phyloP scores from a whole-genome alignment of 2,797 vertebrate species.

The Acrossocheilus wenchowensis region DNA sequence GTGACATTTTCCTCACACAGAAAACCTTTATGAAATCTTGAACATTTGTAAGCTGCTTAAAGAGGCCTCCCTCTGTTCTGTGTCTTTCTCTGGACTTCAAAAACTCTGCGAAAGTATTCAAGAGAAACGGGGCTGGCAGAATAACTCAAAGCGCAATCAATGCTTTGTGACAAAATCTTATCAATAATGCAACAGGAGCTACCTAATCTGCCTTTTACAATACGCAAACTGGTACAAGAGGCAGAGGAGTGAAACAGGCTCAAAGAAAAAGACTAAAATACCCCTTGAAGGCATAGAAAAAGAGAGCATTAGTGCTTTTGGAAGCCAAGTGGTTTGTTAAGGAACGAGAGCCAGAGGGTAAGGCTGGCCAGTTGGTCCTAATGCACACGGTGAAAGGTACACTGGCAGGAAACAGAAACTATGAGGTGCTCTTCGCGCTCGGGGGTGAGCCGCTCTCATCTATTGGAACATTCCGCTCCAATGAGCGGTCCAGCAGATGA shows the following conservation, averaged over 20 bases:
- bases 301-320: slow-evolving; percentile 24
- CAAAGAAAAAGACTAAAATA: slow-evolving; percentile 25
- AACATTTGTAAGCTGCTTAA: slow-evolving; percentile 58
- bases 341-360: slow-evolving; percentile 15
- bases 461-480: slow-evolving; percentile 51
- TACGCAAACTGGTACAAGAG: slow-evolving; percentile 26
- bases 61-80: slow-evolving; percentile 20
- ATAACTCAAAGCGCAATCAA: slow-evolving; percentile 50
- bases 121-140: slow-evolving; percentile 51
- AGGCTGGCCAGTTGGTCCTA: slow-evolving; percentile 14
- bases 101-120: slow-evolving; percentile 47
- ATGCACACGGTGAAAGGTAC: slow-evolving; percentile 46
- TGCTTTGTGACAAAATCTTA: slow-evolving; percentile 56
- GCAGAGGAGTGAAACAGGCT: slow-evolving; percentile 31
- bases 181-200: slow-evolving; percentile 57
- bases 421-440: neutral
- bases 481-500: slow-evolving; percentile 32
- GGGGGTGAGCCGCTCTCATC: slow-evolving; percentile 9
- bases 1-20: slow-evolving; percentile 22
- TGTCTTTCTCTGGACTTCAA: slow-evolving; percentile 11
- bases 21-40: slow-evolving; percentile 42
- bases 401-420: slow-evolving; percentile 23
- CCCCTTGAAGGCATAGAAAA: slow-evolving; percentile 17
- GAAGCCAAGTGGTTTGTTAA: slow-evolving; percentile 34
- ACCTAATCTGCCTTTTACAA: slow-evolving; percentile 45